These are phyloP conservation scores for Podarcis siculus DNA, from an alignment of 2,797 vertebrate species.

Conservation along the genomic window DNA sequence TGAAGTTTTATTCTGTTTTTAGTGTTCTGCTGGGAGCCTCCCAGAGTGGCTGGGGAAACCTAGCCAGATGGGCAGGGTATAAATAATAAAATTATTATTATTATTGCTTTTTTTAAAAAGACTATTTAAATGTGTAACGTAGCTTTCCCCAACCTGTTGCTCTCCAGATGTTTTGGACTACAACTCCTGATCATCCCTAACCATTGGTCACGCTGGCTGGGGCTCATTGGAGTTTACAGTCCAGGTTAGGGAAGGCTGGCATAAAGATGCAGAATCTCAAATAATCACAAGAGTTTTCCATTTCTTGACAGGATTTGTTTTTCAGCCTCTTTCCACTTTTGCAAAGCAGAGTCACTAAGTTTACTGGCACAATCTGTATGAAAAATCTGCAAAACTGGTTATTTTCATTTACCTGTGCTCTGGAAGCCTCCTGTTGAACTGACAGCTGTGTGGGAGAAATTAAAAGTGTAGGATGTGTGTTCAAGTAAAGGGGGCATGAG, in stretches of 20 bases:
- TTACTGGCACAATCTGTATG: background rate
- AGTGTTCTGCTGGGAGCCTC: too few relatives aligned
- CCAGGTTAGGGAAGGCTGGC: background rate
- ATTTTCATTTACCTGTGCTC: background rate
- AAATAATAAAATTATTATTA: too few relatives aligned
- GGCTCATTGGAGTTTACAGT: background rate
- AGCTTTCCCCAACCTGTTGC: background rate
- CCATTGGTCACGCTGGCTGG: background rate
- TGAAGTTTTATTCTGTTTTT: too few relatives aligned
- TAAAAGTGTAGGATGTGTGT: background rate
- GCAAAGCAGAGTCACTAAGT: background rate
- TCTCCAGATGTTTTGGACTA: background rate
- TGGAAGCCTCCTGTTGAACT: background rate
- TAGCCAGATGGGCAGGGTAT: too few relatives aligned
- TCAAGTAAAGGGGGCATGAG: background rate
- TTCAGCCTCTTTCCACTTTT: background rate
- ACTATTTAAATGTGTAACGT: background rate
- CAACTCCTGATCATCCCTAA: background rate
- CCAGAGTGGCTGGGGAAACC: too few relatives aligned
- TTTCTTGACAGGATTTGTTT: background rate
- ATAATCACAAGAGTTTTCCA: background rate
- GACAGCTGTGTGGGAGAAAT: background rate
- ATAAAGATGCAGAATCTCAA: slow-evolving; percentile 17
- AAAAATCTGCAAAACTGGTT: background rate
- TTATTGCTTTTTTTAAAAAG: background rate